Conservation (phyloP, 2,113 vertebrate genomes). For the rabbit (Oryctolagus cuniculus) region DNA sequence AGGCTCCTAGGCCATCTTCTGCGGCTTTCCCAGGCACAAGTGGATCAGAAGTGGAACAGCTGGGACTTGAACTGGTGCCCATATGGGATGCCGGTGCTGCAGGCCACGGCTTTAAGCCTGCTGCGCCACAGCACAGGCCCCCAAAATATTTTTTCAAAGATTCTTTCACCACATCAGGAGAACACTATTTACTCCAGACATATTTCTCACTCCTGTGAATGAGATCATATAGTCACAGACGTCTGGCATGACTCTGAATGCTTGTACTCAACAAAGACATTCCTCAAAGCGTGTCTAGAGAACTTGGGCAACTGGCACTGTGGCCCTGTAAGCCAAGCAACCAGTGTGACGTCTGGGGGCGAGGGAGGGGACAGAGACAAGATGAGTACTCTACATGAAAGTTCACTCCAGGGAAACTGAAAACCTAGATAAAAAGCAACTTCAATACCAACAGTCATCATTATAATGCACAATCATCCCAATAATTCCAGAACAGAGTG, state of each 20-base stretch:
- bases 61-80: no score
- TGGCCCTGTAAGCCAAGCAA: not conserved
- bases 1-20: no score
- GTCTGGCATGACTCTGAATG: not conserved
- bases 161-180: not conserved
- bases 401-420: slow-evolving; percentile 11
- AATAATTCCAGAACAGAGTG: not conserved
- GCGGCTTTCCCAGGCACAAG: no score
- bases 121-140: no score
- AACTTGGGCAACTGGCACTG: not conserved
- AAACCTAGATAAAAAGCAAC: slow-evolving; percentile 35
- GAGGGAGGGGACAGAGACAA: no score
- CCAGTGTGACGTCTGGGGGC: not conserved
- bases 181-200: not conserved
- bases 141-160: not conserved
- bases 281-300: not conserved
- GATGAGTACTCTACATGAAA: not conserved
- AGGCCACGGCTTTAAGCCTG: no score
- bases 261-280: not conserved
- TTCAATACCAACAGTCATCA: not conserved
- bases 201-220: not conserved
- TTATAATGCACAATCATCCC: not conserved
- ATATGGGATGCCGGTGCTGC: no score
- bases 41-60: no score
- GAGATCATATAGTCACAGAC: not conserved